Percentiles rank a stretch among this genome's conserved stretches.
Evolutionary conservation across 2,113 vertebrate genomes (phyloP).

Genomic region (Fregata magnificens): DNA sequence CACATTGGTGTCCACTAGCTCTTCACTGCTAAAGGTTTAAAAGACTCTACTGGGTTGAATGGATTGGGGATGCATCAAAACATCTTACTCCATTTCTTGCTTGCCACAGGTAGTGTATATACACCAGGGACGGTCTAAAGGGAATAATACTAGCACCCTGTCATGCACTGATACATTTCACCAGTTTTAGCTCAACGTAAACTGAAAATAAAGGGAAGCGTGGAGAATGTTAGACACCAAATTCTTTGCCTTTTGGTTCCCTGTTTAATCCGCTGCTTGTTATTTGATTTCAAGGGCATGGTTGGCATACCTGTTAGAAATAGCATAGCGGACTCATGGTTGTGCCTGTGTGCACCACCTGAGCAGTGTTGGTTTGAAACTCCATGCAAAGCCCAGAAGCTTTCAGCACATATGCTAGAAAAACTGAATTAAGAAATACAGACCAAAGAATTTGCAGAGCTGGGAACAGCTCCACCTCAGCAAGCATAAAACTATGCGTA

Average conservation of each 20-base stretch:
- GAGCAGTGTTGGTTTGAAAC: not conserved
- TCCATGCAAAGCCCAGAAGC: not conserved
- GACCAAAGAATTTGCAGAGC: not conserved
- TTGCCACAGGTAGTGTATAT: not conserved
- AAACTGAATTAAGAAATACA: not conserved
- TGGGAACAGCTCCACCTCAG: not conserved
- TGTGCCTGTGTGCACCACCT: not conserved
- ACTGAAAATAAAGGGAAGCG: not conserved
- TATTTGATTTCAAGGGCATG: not conserved
- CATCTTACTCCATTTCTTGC: not conserved
- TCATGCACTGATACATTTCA: not conserved
- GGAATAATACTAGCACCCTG: not conserved
- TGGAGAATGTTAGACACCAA: not conserved
- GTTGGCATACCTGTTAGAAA: not conserved
- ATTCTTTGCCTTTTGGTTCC: not conserved
- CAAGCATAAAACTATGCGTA: not conserved
- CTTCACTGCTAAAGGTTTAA: not conserved
- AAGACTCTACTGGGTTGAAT: not conserved
- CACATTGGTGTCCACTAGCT: not conserved
- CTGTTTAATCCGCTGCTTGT: not conserved
- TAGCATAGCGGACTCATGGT: accelerated
- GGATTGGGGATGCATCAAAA: not conserved
- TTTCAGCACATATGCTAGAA: not conserved
- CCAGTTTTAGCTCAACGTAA: not conserved
- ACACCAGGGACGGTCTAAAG: not conserved